Evolutionary conservation across 2,888 invertebrate species (phyloP).

Genomic region (Euplagia quadripunctaria): DNA sequence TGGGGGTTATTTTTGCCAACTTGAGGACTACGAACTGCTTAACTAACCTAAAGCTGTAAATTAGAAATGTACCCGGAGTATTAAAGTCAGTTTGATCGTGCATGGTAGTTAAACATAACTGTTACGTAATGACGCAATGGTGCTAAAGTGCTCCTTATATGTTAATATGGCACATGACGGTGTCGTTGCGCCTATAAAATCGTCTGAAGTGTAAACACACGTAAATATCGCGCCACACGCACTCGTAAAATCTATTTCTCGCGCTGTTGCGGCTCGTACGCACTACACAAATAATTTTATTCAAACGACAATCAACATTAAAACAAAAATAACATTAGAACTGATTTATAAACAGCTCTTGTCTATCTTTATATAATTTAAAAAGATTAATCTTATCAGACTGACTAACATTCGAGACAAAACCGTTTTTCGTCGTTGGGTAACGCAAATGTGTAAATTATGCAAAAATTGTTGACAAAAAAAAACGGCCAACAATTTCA

Average conservation of each 20-base stretch:
- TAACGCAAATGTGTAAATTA: too few relatives aligned
- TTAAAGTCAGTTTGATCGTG: constrained; percentile 17
- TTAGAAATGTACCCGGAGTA: not conserved
- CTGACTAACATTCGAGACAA: not conserved
- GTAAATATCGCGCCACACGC: constrained; percentile 84
- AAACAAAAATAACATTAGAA: constrained; percentile 48
- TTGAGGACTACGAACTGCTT: not conserved
- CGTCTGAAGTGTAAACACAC: constrained; percentile 84
- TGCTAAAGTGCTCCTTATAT: constrained; percentile 70
- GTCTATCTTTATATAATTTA: constrained; percentile 10
- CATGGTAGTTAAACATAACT: constrained; percentile 36
- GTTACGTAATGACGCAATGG: constrained; percentile 51
- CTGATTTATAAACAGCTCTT: constrained; percentile 36
- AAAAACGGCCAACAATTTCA: not conserved
- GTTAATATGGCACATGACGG: constrained; percentile 74
- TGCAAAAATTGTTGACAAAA: not conserved
- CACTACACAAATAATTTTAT: constrained; percentile 71
- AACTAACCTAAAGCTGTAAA: constrained; percentile 1
- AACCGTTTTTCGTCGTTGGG: not conserved
- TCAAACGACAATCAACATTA: constrained; percentile 67
- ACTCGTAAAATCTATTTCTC: constrained; percentile 86
- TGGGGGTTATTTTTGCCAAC: not conserved
- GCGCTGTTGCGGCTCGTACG: constrained; percentile 72
- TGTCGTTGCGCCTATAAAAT: constrained; percentile 87
- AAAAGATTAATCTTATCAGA: not conserved